phyloP scores from a whole-genome alignment of 30 jellyfish, hydroid and myxozoan genomes.

The Catostylus mosaicus region DNA sequence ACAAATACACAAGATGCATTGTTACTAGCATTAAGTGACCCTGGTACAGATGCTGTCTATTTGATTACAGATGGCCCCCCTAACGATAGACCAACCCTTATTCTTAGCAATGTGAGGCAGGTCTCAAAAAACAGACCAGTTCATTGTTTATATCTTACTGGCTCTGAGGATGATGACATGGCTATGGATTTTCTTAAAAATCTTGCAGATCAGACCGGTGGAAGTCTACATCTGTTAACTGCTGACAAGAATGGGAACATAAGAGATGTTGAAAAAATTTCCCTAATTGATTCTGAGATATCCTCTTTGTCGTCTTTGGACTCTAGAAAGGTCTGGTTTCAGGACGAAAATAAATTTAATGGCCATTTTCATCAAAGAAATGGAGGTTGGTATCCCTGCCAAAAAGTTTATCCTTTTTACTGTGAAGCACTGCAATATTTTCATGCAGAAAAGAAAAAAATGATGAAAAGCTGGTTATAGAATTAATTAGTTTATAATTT shows the following conservation, averaged over 20 bases:
- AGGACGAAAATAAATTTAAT: background rate
- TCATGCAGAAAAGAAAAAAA: too few species aligned
- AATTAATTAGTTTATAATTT: too few species aligned
- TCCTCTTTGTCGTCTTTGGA: background rate
- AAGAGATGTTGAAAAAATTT: background rate
- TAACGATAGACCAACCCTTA: slow-evolving; percentile 58
- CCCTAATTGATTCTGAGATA: slow-evolving; percentile 7
- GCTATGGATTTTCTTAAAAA: slow-evolving; percentile 54
- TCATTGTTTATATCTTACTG: slow-evolving; percentile 54
- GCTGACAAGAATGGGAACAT: slow-evolving; percentile 18
- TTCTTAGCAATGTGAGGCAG: slow-evolving; percentile 34
- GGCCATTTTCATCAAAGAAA: background rate
- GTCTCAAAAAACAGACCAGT: slow-evolving; percentile 61
- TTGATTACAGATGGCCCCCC: slow-evolving; percentile 82
- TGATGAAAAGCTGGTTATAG: too few species aligned
- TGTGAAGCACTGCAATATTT: too few species aligned
- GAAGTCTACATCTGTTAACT: slow-evolving; percentile 40
- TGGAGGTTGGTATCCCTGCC: background rate
- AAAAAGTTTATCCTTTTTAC: too few species aligned
- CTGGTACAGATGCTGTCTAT: slow-evolving; percentile 50
- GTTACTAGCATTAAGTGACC: slow-evolving; percentile 61
- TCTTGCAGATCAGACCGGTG: slow-evolving; percentile 60
- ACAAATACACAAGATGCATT: slow-evolving; percentile 75
- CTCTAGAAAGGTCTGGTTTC: slow-evolving; percentile 16
- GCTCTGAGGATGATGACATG: slow-evolving; percentile 34